A percentile compares a stretch with the other conserved stretches of the same genome.
These are phyloP conservation scores for Leptinotarsa lineolata DNA, from an alignment of 1,140 invertebrate genomes.

Conservation along the genomic window DNA sequence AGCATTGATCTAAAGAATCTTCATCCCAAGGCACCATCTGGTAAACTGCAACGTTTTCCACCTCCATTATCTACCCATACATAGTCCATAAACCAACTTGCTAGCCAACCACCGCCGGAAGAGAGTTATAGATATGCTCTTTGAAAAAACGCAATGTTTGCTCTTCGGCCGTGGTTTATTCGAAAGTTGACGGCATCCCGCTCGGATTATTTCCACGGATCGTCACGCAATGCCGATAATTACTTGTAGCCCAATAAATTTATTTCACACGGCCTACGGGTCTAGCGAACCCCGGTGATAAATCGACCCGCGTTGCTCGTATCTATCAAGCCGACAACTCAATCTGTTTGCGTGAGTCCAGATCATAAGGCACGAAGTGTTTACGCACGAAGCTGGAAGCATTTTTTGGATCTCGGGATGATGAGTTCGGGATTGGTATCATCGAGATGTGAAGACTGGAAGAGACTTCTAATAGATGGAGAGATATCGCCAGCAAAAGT, in stretches of 20 bases:
- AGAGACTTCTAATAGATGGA: background rate
- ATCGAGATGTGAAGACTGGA: background rate
- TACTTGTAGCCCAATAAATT: constrained; percentile 1
- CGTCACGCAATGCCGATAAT: constrained; percentile 4
- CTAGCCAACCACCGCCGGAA: background rate
- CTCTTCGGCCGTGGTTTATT: background rate
- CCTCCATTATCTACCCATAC: no score
- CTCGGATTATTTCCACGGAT: background rate
- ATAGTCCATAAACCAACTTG: background rate
- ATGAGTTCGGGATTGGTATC: background rate
- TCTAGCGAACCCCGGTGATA: background rate
- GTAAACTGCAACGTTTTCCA: no score
- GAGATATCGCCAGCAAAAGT: no score
- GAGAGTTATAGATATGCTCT: background rate
- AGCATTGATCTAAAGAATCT: no score
- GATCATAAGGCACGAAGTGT: background rate
- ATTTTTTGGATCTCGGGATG: background rate
- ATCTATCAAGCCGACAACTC: constrained; percentile 8
- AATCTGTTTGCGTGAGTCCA: background rate
- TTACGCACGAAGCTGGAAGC: background rate
- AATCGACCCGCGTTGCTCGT: background rate
- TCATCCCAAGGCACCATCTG: no score
- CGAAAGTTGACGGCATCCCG: constrained; percentile 1
- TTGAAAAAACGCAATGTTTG: background rate
- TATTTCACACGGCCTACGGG: background rate